Evolutionary conservation across 2,888 invertebrate species (phyloP), one percentile per base, ranked within the genome.

Genomic region (Cremastobaeus sp.): DNA sequence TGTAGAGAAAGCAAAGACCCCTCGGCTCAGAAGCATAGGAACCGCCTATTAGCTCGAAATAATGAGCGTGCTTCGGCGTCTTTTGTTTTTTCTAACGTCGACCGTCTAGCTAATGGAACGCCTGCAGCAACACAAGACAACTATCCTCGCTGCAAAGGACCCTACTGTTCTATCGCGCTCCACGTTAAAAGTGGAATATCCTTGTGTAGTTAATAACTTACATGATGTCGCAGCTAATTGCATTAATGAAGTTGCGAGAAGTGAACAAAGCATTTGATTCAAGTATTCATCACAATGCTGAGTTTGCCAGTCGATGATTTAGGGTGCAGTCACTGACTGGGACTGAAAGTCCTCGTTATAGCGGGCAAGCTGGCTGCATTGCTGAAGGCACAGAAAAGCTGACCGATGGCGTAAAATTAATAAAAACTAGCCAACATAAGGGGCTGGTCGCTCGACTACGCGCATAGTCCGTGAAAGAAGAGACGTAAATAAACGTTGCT

Each of bases 11-110:
- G 74, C 55, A 71, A 68, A 73, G 70, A 64, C 59, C 60, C 71
- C 48, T 62, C 43, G 50, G 80, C 82, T 78, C 74, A 76, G 81
- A 80, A 81, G 79, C 78, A 83, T 82, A 85, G 84, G 85, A 82
- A 86, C 85, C 86, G 86, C 86, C 87, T 87, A 87, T 87, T 87
- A 87, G 87, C 85, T 87, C 82, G 83, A 86, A 87, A 87, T 87
- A 87, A 87, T 87, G 86, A 87, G 86, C 85, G 85, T 82, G 83
- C 85, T 84, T 86, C 84, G 83, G 85, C 83, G 82, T 83, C 84
- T 85, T 86, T 85, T 86, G 84, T 85, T 86, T 85, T 84, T 82
- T 81, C 81, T 82, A 81, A 79, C 79, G 79, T 82, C 81, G 80
- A 78, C 81, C 82, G 79, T 80, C 79, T 82, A 79, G 81, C 81